Evolutionary conservation across 2,888 invertebrate species (phyloP).

Genomic region (Gasteruption jaculator): DNA sequence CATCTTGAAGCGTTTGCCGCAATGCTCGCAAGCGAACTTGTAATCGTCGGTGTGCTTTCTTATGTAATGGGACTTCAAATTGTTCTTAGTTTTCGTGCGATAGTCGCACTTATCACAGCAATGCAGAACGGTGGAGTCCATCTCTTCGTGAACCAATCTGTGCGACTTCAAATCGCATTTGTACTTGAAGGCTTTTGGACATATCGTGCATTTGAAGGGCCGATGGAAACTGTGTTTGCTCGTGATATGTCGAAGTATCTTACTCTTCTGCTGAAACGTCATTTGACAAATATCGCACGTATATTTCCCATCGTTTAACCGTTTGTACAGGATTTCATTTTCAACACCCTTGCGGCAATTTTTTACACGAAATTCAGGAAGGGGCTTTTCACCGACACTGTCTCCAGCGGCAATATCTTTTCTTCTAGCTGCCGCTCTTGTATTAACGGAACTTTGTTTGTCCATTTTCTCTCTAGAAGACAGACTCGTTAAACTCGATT

Average conservation of each 20-base stretch:
- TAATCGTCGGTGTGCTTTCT: conserved; percentile 35
- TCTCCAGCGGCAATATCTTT: no score
- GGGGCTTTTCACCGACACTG: no score
- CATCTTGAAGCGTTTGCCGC: conserved; percentile 37
- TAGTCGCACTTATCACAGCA: conserved; percentile 38
- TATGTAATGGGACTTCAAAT: conserved; percentile 34
- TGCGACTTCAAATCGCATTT: conserved; percentile 37
- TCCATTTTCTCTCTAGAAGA: not conserved
- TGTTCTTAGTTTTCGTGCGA: conserved; percentile 32
- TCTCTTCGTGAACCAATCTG: conserved; percentile 25
- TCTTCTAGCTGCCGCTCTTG: no score
- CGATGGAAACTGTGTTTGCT: conserved; percentile 36
- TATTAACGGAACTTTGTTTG: no score
- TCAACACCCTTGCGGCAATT: not conserved
- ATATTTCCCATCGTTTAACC: conserved; percentile 27
- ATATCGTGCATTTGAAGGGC: conserved; percentile 31
- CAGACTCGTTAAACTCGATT: conserved; percentile 7
- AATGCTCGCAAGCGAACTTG: conserved; percentile 36
- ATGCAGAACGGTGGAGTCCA: conserved; percentile 25
- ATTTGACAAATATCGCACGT: conserved; percentile 27
- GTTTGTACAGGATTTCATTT: conserved; percentile 22
- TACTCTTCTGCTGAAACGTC: conserved; percentile 31
- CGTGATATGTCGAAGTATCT: conserved; percentile 33
- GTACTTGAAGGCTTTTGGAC: conserved; percentile 34
- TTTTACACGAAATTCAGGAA: no score